Evolutionary conservation across 2,797 vertebrate genomes (phyloP), one percentile per base, ranked within the genome.

Genomic region (Myripristis murdjan): DNA sequence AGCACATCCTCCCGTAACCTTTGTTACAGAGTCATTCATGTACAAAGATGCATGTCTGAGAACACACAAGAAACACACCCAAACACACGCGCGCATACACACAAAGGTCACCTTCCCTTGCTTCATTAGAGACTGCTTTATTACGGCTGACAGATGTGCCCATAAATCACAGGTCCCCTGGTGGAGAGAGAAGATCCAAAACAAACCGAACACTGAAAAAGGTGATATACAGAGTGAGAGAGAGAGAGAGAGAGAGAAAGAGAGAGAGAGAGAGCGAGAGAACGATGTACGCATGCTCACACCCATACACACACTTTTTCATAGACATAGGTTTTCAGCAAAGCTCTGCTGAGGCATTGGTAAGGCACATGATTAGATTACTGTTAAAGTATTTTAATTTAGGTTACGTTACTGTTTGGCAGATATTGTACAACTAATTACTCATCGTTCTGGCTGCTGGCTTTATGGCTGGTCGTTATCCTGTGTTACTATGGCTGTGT

Each of bases 121-220:
- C 82, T 92, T 91, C 91, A 90, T 92, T 91, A 92, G 83, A 75
- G 76, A 56, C 71, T 80, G 77, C 65, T 88, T 88, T 90, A 92
- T 92, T 91, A 92, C 81, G 73, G 82, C 81, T 85, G 87, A 91
- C 83, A 90, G 89, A 91, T 89, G 88, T 82, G 82, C 59, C 80
- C 88, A 92, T 93, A 93, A 92, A 94, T 92, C 90, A 90, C 70
- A 43, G 79, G 66, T 83, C 80, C 86, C 80, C 67, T 55, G 70
- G 69, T 86, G 75, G 58, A 74, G 66, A 47, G 35, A 72, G 70
- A 75, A 77, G 64, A 86, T 84, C 51, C 70, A 79, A 83, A 91
- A 91, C 89, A 92, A 89, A 89, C 72, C 75, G 58, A 65, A 35
- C 49, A 66, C 35, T 20, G 73, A 84, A 68, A 75, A 74, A 86